Percentiles rank a stretch among this genome's conserved stretches.
These are phyloP conservation scores for Percopsis transmontana DNA, from an alignment of 2,113 vertebrate species.

Conservation along the genomic window DNA sequence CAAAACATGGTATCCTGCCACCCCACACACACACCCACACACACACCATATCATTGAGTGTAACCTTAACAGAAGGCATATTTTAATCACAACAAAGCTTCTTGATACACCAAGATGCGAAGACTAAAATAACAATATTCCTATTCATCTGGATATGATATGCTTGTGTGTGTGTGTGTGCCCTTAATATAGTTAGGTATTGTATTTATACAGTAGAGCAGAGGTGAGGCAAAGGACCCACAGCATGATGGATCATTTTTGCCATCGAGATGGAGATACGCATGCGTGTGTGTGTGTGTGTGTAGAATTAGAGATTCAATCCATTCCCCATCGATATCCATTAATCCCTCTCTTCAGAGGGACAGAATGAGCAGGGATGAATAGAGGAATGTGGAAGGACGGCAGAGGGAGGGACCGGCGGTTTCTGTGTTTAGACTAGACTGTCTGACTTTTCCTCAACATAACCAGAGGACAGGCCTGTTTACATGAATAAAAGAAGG, in stretches of 20 bases:
- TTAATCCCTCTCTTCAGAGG: not conserved
- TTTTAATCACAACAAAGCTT: slow-evolving; percentile 62
- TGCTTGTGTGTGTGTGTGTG: slow-evolving; percentile 18
- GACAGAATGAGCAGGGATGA: slow-evolving; percentile 1
- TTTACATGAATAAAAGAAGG: slow-evolving; percentile 5
- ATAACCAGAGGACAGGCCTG: slow-evolving; percentile 28
- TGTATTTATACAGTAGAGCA: slow-evolving; percentile 31
- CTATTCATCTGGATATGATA: slow-evolving; percentile 60
- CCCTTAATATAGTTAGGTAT: slow-evolving; percentile 18
- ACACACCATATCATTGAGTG: slow-evolving; percentile 25
- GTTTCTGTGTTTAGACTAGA: slow-evolving; percentile 47
- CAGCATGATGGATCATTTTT: slow-evolving; percentile 11
- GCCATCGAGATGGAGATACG: not conserved
- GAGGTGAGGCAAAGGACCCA: slow-evolving; percentile 30
- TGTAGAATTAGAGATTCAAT: not conserved
- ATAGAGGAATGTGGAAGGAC: slow-evolving; percentile 35
- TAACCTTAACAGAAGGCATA: slow-evolving; percentile 60
- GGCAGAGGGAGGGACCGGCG: slow-evolving; percentile 20
- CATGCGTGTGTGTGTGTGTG: slow-evolving; percentile 10
- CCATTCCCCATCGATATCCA: not conserved
- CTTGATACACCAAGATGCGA: slow-evolving; percentile 40
- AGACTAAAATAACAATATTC: slow-evolving; percentile 62
- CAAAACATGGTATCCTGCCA: too few relatives aligned
- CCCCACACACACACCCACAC: slow-evolving; percentile 8
- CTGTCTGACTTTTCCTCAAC: slow-evolving; percentile 38